Evolutionary conservation across 1,140 invertebrate species (phyloP).

Genomic region (Campoletis sonorensis): DNA sequence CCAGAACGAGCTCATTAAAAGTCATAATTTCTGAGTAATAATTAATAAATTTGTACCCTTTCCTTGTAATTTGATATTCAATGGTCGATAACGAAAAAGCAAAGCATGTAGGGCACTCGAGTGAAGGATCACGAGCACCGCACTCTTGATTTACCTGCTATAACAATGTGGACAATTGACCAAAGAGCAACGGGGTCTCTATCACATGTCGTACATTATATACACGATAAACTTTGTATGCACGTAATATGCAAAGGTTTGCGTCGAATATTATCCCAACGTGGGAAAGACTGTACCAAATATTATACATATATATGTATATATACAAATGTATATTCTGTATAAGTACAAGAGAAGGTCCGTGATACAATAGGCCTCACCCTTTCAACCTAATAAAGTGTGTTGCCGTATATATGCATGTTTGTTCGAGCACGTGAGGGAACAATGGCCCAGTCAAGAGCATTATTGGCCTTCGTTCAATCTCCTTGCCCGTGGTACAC

Average conservation of each 20-base stretch:
- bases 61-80: too few relatives aligned
- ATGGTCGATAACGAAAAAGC: too few relatives aligned
- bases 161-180: background rate
- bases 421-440: conserved; percentile 32
- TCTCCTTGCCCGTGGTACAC: background rate
- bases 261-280: conserved; percentile 23
- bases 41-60: background rate
- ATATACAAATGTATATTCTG: background rate
- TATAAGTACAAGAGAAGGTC: background rate
- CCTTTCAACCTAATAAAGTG: conserved; percentile 26
- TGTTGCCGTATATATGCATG: background rate
- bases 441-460: conserved; percentile 41
- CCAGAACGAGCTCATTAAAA: too few relatives aligned
- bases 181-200: background rate
- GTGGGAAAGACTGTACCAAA: conserved; percentile 24
- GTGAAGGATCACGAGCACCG: background rate
- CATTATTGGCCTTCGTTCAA: conserved; percentile 41
- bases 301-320: background rate
- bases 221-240: background rate
- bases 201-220: background rate
- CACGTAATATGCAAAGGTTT: conserved; percentile 21
- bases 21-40: background rate
- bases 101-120: background rate
- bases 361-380: conserved; percentile 1
- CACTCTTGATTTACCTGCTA: background rate